Evolutionary conservation across 2,888 invertebrate genomes (phyloP).

Genomic region (Tinea pellionella): DNA sequence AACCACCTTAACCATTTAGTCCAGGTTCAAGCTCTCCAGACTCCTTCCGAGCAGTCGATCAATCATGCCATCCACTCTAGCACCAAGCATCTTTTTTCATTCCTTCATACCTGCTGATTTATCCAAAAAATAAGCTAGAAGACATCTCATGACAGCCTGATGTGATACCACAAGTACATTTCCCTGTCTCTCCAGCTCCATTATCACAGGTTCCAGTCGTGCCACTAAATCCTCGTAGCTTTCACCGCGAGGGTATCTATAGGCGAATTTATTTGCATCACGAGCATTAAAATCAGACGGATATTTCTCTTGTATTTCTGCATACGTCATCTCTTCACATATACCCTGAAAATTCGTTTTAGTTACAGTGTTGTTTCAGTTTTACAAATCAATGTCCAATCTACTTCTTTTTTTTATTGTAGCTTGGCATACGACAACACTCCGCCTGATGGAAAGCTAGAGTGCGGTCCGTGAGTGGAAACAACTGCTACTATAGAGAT

Average conservation of each 20-base stretch:
- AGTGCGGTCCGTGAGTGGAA: too few relatives aligned
- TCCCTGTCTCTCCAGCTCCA: constrained; percentile 97
- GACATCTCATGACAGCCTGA: constrained; percentile 95
- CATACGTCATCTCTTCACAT: constrained; percentile 99
- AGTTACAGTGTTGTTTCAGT: too few relatives aligned
- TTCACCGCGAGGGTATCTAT: constrained; percentile 90
- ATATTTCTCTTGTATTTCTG: constrained; percentile 92
- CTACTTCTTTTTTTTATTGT: too few relatives aligned
- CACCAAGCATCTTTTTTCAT: too few relatives aligned
- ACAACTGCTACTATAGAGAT: too few relatives aligned
- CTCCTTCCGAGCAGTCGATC: too few relatives aligned
- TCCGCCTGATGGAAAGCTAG: too few relatives aligned
- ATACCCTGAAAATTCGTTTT: constrained; percentile 93
- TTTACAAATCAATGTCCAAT: too few relatives aligned
- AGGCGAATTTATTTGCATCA: constrained; percentile 97
- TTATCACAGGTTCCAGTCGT: constrained; percentile 96
- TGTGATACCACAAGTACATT: constrained; percentile 97
- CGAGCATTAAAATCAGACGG: constrained; percentile 96
- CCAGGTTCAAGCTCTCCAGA: too few relatives aligned
- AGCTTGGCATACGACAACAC: too few relatives aligned
- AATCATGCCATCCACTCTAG: too few relatives aligned
- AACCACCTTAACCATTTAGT: too few relatives aligned
- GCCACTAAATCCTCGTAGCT: constrained; percentile 99
- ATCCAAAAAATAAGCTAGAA: constrained; percentile 97
- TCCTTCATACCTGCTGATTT: constrained; percentile 81